Base-by-base conservation (phyloP, 1,140 invertebrate genomes). In the Apolygus lucorum region DNA sequence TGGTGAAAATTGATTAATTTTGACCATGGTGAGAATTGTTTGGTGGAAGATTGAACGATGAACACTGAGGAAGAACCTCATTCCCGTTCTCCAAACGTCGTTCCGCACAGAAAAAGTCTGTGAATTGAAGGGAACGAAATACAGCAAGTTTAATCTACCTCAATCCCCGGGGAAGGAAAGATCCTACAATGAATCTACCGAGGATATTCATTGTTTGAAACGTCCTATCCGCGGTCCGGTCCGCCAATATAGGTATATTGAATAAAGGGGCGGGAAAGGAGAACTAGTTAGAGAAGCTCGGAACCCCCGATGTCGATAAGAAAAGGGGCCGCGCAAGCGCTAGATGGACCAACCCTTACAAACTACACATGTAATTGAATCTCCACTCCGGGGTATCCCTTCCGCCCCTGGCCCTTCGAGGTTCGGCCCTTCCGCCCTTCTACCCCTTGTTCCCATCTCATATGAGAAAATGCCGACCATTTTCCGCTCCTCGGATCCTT, bases 291-390 rank as follows among this genome's bases (percentile, higher is more conserved):
- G 22, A 59, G 54, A 59, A 59, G 22, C 54, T 49, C 8, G 34
- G 17, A 21, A 59, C 54, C 13, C 54, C 13, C 54, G 54, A 59
- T 59, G 54, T 59, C 54, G 54, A 59, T 59, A 59, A 59, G 54
- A 59, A 59, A 59, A 59, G 54, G 13, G 13, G 11, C 13, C 2
- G 54, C 54, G 54, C 54, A 59, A 17, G 54, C 54, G 54, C 54
- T 59, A 13, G 22, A 59, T 24, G 54, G 54, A 59, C 54, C 54
- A 59, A 59, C 54, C 54, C 54, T 59, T 59, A 59, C 54, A 24
- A 24, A 59, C 54, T 59, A 59, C 54, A 59, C 54, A 24, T 13
- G 54, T 59, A 59, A 59, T 59, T 59, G 54, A 59, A 59, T 59
- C 54, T 59, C 54, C 54, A 21, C 54, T 59, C 54, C 54, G 8